Percentiles rank a stretch among this genome's conserved stretches.
These are phyloP conservation scores for Brachynemurus nebulosus DNA, from an alignment of 2,888 invertebrate genomes.

Conservation along the genomic window DNA sequence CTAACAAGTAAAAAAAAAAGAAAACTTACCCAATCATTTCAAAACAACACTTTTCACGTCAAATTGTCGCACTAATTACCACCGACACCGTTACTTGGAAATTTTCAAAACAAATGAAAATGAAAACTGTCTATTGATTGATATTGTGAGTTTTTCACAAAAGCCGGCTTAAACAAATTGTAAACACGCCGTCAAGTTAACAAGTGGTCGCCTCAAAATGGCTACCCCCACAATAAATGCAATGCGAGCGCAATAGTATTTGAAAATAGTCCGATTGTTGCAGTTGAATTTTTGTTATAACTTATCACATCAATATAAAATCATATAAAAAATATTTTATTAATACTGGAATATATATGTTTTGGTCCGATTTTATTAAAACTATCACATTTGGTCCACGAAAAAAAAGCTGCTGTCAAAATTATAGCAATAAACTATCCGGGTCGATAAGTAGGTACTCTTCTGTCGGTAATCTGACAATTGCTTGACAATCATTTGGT, in stretches of 20 bases:
- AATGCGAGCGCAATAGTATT: neutral
- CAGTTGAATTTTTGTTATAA: neutral
- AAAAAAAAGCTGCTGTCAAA: constrained; percentile 28
- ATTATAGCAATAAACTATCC: neutral
- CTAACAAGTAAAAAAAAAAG: no score
- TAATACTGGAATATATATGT: constrained; percentile 27
- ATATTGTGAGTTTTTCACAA: neutral
- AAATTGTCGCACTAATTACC: neutral
- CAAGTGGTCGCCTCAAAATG: constrained; percentile 33
- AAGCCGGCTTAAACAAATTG: constrained; percentile 7
- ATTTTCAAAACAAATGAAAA: no score
- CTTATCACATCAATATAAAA: constrained; percentile 20
- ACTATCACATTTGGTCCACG: constrained; percentile 32
- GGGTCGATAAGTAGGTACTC: constrained; percentile 2
- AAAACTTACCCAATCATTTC: constrained; percentile 11
- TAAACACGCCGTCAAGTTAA: constrained; percentile 25
- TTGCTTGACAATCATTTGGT: no score
- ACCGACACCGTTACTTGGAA: no score
- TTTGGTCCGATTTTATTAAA: constrained; percentile 29
- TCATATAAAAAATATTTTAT: constrained; percentile 30
- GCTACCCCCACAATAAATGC: constrained; percentile 20
- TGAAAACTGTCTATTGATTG: neutral
- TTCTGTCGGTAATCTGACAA: no score
- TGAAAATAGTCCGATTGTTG: no score
- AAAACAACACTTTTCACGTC: neutral